Conservation (phyloP, 1,140 invertebrate species). For the Papilio dardanus region DNA sequence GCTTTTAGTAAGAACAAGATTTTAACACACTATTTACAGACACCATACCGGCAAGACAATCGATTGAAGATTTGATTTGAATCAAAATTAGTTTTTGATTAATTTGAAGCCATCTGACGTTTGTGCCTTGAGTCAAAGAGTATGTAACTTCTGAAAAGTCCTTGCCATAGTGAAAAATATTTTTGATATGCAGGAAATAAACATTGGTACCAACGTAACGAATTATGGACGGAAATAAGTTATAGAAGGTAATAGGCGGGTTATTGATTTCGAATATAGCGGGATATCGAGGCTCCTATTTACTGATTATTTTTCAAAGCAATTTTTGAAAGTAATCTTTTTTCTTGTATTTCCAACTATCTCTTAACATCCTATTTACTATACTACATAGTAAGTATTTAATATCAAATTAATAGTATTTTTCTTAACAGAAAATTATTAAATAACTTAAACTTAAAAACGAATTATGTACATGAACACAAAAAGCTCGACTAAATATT, state of each 20-base stretch:
- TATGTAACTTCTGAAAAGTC: neutral
- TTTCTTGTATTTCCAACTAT: neutral
- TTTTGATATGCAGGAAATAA: neutral
- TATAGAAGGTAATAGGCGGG: neutral
- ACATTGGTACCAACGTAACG: neutral
- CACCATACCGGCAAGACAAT: neutral
- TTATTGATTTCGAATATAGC: too few relatives aligned
- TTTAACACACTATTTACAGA: slow-evolving; percentile 14
- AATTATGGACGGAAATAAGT: neutral
- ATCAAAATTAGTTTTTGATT: slow-evolving; percentile 16
- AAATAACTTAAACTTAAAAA: too few relatives aligned
- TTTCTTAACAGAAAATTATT: too few relatives aligned
- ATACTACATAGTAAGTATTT: neutral
- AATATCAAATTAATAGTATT: too few relatives aligned
- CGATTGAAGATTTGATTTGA: slow-evolving; percentile 20
- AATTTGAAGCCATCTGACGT: slow-evolving; percentile 11
- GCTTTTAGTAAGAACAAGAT: slow-evolving; percentile 7
- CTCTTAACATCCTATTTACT: neutral
- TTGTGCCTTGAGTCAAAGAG: slow-evolving; percentile 12
- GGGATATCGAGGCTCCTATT: too few relatives aligned
- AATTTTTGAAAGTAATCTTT: neutral
- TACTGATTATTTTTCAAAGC: too few relatives aligned
- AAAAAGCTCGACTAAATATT: too few relatives aligned
- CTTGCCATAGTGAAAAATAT: neutral
- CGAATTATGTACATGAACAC: too few relatives aligned